These are phyloP conservation scores for Anoplolepis gracilipes DNA, from an alignment of 1,140 invertebrate genomes.

Conservation along the genomic window DNA sequence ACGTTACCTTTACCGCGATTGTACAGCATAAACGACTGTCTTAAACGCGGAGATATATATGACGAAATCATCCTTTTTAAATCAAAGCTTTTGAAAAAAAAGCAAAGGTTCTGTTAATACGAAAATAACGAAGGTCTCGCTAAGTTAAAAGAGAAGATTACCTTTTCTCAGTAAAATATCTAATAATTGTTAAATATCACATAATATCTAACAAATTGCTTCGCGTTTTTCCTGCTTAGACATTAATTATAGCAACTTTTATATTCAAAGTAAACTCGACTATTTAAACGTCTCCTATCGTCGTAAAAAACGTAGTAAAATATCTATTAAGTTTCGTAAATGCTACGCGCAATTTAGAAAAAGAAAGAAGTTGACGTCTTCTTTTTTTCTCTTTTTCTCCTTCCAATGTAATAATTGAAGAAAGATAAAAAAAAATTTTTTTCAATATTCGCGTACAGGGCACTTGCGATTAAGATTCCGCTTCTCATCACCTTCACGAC, in stretches of 20 bases:
- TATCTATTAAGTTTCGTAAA: too few species aligned
- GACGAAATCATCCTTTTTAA: background rate
- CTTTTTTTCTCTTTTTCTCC: background rate
- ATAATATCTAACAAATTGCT: too few species aligned
- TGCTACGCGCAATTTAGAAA: too few species aligned
- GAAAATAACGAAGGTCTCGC: constrained; percentile 33
- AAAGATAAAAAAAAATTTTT: too few species aligned
- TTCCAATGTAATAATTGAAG: background rate
- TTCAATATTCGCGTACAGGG: too few species aligned
- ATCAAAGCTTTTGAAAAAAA: background rate
- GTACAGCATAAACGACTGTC: background rate
- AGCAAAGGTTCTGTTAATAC: background rate
- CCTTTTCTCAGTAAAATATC: constrained; percentile 82
- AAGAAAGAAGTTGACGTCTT: too few species aligned
- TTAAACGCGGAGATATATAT: background rate
- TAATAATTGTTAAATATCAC: too few species aligned
- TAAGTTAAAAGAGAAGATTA: constrained; percentile 68
- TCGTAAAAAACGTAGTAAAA: too few species aligned
- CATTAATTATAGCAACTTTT: constrained; percentile 84
- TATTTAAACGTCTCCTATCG: constrained; percentile 21
- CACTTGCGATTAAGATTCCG: background rate
- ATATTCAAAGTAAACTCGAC: constrained; percentile 81
- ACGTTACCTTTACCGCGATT: background rate
- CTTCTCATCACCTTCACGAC: constrained; percentile 67
- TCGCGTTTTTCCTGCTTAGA: constrained; percentile 76